Evolutionary conservation across 2,113 vertebrate genomes (phyloP).

Genomic region (Caloenas nicobarica): DNA sequence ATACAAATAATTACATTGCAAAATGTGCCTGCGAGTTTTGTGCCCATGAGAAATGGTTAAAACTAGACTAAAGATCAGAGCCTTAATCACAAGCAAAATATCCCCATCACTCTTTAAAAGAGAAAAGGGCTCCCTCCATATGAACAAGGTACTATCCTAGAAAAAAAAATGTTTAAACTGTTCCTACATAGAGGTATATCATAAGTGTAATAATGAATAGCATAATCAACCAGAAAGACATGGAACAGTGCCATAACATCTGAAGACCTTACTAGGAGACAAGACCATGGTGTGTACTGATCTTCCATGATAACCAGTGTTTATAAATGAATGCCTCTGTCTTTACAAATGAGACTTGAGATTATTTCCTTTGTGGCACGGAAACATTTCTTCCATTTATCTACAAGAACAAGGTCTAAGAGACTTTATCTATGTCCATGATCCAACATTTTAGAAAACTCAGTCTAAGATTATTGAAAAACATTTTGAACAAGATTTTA

Average conservation of each 20-base stretch:
- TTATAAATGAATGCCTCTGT: not conserved
- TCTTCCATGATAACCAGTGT: not conserved
- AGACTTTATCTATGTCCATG: not conserved
- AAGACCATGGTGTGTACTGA: not conserved
- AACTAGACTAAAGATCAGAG: slow-evolving; percentile 28
- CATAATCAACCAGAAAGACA: not conserved
- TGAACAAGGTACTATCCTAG: not conserved
- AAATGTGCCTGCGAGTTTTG: slow-evolving; percentile 50
- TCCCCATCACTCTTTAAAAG: not conserved
- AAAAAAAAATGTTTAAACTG: not conserved
- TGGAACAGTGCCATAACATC: not conserved
- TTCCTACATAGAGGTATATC: not conserved
- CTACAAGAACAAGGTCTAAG: not conserved
- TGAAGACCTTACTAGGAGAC: not conserved
- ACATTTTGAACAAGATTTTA: not conserved
- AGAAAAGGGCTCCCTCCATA: not conserved
- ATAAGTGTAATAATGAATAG: not conserved
- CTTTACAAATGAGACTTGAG: not conserved
- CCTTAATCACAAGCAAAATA: slow-evolving; percentile 35
- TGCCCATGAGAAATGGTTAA: slow-evolving; percentile 30
- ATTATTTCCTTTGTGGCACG: not conserved
- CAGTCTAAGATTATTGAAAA: not conserved
- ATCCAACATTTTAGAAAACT: not conserved
- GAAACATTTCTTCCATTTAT: not conserved
- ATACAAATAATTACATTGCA: slow-evolving; percentile 54